Evolutionary conservation across 2,797 vertebrate genomes (phyloP), one percentile per base, ranked within the genome.

Genomic region (Onychomys torridus): DNA sequence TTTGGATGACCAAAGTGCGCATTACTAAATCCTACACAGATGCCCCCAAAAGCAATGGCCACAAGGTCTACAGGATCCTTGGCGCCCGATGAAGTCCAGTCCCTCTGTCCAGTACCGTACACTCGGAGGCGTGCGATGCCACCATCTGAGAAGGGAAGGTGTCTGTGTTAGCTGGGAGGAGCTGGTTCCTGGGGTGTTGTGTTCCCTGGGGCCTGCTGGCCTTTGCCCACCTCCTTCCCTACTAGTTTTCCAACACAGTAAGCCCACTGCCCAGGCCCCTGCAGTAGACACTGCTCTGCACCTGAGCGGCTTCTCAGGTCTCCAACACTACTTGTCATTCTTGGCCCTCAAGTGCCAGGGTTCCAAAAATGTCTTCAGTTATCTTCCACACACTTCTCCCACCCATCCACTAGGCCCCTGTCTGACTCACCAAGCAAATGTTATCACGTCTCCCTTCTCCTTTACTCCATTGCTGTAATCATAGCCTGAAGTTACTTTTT

Each of bases 1-100:
- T 99, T 99, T 3, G 99, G 99, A 97, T 99, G 99, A 34, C 99
- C 99, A 83, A 99, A 99, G 97, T 99, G 99, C 78, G 99, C 99
- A 40, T 99, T 97, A 32, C 99, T 99, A 96, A 98, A 99, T 40
- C 99, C 99, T 4, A 99, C 98, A 93, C 99, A 99, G 91, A 99
- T 98, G 1, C 99, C 99, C 10, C 99, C 99, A 96, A 98, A 99
- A 94, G 98, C 98, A 96, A 99, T 95, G 59, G 99, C 98, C 65
- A 98, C 97, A 82, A 99, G 98, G 97, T 99, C 99, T 2, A 98
- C 52, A 0, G 98, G 96, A 29, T 99, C 98, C 17, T 98, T 97
- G 85, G 96, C 43, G 32, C 98, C 82, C 12, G 97, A 90, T 0
- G 97, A 85, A 0, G 98, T 98, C 99, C 99, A 99, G 88, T 99